phyloP scores from a whole-genome alignment of 2,888 invertebrate genomes.

The Magallana nippona region DNA sequence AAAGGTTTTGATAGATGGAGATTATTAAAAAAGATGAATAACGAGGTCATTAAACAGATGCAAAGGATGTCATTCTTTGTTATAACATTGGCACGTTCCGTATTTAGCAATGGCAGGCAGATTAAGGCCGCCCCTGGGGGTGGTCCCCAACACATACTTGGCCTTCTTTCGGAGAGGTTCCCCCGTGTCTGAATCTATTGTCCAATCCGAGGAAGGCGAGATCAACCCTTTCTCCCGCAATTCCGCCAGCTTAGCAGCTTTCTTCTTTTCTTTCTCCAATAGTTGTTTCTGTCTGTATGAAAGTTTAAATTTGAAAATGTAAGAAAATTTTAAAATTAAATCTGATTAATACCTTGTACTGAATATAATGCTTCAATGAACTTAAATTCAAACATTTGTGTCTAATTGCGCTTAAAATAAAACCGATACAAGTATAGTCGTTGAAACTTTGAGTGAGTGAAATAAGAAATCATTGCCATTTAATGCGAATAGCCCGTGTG shows the following conservation, averaged over 20 bases:
- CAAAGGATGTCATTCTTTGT: background rate
- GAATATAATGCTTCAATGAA: too few relatives aligned
- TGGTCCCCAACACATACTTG: conserved; percentile 51
- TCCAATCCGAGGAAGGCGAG: conserved; percentile 65
- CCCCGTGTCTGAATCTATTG: conserved; percentile 64
- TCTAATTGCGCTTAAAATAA: too few relatives aligned
- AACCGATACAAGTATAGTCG: too few relatives aligned
- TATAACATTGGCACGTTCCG: background rate
- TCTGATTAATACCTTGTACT: too few relatives aligned
- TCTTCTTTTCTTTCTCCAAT: conserved; percentile 53
- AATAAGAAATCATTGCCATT: background rate
- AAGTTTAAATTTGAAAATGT: background rate
- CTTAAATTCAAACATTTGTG: too few relatives aligned
- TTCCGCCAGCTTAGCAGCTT: conserved; percentile 61
- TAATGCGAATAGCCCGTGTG: background rate
- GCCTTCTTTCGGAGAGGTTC: conserved; percentile 62
- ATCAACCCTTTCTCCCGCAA: conserved; percentile 62
- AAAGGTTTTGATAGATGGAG: too few relatives aligned
- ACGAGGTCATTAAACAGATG: background rate
- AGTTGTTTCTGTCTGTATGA: conserved; percentile 43
- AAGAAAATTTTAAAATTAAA: too few relatives aligned
- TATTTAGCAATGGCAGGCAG: background rate
- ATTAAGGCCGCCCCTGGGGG: background rate
- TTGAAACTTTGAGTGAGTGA: background rate
- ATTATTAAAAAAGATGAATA: background rate